Evolutionary conservation across 2,113 vertebrate species (phyloP), one percentile per base, ranked within the genome.

Genomic region (Daphoenositta chrysoptera): DNA sequence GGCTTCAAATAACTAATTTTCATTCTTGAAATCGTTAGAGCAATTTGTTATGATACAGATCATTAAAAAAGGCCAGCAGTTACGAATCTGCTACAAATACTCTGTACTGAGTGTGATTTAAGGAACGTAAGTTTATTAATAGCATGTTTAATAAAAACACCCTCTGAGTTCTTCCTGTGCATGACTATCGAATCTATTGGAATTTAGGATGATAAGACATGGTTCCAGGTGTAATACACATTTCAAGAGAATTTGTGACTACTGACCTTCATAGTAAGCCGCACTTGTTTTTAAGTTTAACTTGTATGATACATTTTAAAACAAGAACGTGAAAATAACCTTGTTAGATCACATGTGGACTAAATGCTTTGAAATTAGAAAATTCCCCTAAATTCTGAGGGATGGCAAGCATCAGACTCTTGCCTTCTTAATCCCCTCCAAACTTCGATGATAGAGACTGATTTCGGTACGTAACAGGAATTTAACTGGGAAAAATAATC

Each of bases 1-100:
- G 33, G 31, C 57, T 94, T 95, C 27, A 71, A 66, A 81, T 71
- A 90, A 85, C 30, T 87, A 28, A 24, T 86, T 93, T 95, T 95
- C 27, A 42, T 80, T 60, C 58, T 64, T 83, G 70, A 86, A 92
- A 86, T 87, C 11, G 2, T 70, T 57, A 80, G 31, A 89, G 35
- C 40, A 70, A 68, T 73, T 79, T 73, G 42, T 50, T 90, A 61
- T 61, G 60, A 82, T 53, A 31, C 53, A 84, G 61, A 48, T 72
- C 13, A 69, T 90, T 75, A 30, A 13, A 44, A 54, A 83, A 58
- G 23, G 10, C 44, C 30, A 47, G 53, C 28, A 24, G 15, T 66
- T 53, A 56, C 1, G 8, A 85, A 78, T 53, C 65, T 80, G 63
- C 64, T 69, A 40, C 53, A 88, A 50, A 87, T 60, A 27, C 5